Base-by-base conservation (phyloP, 2,888 invertebrate genomes). In the Temnothorax unifasciatus region DNA sequence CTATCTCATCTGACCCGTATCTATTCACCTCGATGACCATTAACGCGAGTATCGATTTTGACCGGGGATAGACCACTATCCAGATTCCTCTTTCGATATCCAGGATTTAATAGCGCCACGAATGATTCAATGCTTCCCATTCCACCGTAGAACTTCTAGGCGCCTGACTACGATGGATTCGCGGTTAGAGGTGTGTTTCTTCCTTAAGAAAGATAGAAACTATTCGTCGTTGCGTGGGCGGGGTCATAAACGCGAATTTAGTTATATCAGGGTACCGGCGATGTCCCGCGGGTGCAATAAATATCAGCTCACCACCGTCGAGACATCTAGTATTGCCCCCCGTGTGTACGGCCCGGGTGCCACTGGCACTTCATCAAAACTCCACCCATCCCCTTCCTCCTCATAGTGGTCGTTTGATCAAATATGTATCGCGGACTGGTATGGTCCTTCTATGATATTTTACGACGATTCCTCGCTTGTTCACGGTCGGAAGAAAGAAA, bases 221-320 rank as follows among this genome's bases (percentile, higher is more conserved):
- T 74, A 69, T 15, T 21, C 59, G 38, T 63, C 52, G 71, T 64
- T 66, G 59, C 41, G 54, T 68, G 59, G 69, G 84, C 18, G 83
- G 68, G 75, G 83, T 83, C 90, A 87, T 91, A 91, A 90, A 90
- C 88, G 93, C 90, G 93, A 93, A 92, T 93, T 93, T 93, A 94
- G 93, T 93, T 93, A 92, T 92, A 92, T 89, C 90, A 91, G 86
- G 85, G 86, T 85, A 89, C 86, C 89, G 88, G 85, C 88, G 83
- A 74, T 87, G 87, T 93, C 93, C 91, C 93, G 76, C 59, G 92
- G 89, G 94, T 86, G 87, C 86, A 91, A 93, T 93, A 93, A 93
- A 93, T 93, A 93, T 93, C 92, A 77, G 68, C 85, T 83, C 88
- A 84, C 84, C 89, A 90, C 85, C 91, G 85, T 86, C 90, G 90